Evolutionary conservation across 1,140 invertebrate species (phyloP), one percentile per base, ranked within the genome.

Genomic region (Camponotus vicinus): DNA sequence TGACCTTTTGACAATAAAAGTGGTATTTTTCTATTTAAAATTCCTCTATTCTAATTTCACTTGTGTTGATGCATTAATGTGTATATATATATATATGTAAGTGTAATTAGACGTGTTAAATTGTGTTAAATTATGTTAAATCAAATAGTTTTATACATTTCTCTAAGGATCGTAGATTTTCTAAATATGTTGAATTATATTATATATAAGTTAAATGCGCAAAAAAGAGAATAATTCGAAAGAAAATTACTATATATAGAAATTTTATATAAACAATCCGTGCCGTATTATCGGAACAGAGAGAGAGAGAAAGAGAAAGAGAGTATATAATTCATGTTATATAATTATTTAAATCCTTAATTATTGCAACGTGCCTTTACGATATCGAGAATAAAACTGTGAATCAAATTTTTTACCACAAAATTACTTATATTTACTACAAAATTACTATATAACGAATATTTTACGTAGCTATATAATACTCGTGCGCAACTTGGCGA

Each of bases 381-480:
- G 21, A 70, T 80, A 32, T 37, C n/a, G 15, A 80, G 9, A 70
- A 80, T 61, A 64, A 64, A 52, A 57, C 6, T 70, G 15, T 40
- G 49, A 80, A 69, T 70, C 57, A 80, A 80, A 80, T 42, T 64
- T 66, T 69, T 67, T 79, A 37, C 64, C 32, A 78, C 1, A 8
- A 79, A 66, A 34, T 34, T 40, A 78, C 40, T 27, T 45, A 34
- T 34, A 52, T 13, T 79, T 18, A 27, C 27, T 27, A 27, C 27
- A 27, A 27, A 27, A 27, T 27, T 27, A 27, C 27, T 27, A 27
- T 27, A 27, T 27, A 52, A 11, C 64, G 55, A 76, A 59, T 67
- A 59, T 18, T 49, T 78, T 67, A 45, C 7, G 18, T n/a, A 59
- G 32, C 37, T 61, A 27, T 21, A 37, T n/a, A 59, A 76, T 9